Percentiles rank a stretch among this genome's conserved stretches.
Conservation (phyloP, 2,888 invertebrate species). For the Nymphalis polychloros region DNA sequence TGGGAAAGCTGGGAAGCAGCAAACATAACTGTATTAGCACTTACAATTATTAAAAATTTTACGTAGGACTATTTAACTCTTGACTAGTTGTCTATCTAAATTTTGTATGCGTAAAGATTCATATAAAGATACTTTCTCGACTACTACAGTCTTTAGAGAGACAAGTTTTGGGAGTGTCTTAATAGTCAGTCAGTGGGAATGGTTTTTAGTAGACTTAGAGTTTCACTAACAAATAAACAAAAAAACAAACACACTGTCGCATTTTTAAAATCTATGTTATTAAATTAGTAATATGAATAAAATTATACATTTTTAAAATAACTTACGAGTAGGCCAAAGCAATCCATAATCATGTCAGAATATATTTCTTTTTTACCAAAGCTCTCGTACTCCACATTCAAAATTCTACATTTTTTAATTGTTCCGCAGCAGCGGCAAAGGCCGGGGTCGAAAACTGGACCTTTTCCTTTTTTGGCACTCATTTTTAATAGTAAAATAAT, state of each 20-base stretch:
- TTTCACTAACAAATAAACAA: no score
- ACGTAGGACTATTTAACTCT: no score
- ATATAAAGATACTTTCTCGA: no score
- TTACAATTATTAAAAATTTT: no score
- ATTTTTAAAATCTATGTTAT: no score
- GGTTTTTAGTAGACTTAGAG: no score
- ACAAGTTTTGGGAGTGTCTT: no score
- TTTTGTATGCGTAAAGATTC: no score
- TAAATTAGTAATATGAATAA: background rate
- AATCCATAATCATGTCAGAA: slow-evolving; percentile 73
- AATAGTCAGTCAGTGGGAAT: no score
- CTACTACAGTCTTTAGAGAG: no score
- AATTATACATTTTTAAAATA: background rate
- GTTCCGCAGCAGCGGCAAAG: slow-evolving; percentile 69
- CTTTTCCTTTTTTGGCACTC: slow-evolving; percentile 57
- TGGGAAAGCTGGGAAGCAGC: slow-evolving; percentile 58
- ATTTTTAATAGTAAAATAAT: slow-evolving; percentile 41
- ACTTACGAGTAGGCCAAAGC: slow-evolving; percentile 69
- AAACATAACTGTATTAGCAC: background rate
- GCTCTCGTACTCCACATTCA: slow-evolving; percentile 69
- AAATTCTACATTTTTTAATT: slow-evolving; percentile 67
- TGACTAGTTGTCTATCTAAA: no score
- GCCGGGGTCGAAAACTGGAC: slow-evolving; percentile 67
- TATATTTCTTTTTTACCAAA: slow-evolving; percentile 67
- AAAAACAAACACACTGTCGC: no score